A percentile compares a stretch with the other conserved stretches of the same genome.
Evolutionary conservation across 2,113 vertebrate genomes (phyloP).

Genomic region (Eubucco bourcierii): DNA sequence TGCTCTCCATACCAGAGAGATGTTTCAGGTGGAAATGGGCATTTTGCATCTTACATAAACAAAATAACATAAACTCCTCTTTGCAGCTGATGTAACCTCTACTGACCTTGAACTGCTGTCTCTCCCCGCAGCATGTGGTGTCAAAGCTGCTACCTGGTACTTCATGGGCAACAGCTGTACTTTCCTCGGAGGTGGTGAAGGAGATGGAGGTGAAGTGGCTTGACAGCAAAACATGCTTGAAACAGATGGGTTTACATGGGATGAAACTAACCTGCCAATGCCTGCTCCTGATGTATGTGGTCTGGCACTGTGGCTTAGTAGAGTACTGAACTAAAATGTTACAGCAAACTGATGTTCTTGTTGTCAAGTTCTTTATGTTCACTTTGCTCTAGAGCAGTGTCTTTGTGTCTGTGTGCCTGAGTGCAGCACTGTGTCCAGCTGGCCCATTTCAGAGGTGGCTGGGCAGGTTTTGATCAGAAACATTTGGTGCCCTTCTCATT

Average conservation of each 20-base stretch:
- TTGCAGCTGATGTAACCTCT: background rate
- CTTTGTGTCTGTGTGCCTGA: accelerated
- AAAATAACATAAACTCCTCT: background rate
- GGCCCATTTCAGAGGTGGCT: too few relatives aligned
- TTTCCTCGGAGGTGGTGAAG: background rate
- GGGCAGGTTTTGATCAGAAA: background rate
- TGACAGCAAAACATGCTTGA: background rate
- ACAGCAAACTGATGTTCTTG: background rate
- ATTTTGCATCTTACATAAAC: background rate
- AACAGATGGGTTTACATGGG: background rate
- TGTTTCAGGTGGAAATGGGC: background rate
- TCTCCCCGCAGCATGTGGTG: background rate
- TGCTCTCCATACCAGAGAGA: background rate
- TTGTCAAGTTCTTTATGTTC: background rate
- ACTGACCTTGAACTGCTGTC: background rate
- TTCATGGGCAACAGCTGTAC: background rate
- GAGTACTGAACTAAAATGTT: background rate
- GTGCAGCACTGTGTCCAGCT: accelerated
- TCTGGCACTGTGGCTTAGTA: background rate
- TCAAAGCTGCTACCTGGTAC: background rate
- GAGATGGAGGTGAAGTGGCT: background rate
- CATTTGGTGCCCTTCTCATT: background rate
- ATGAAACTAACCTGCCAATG: background rate
- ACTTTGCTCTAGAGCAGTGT: background rate
- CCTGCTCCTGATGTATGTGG: background rate